Conservation (phyloP, 2,113 vertebrate species). For the Ascaphus truei region DNA sequence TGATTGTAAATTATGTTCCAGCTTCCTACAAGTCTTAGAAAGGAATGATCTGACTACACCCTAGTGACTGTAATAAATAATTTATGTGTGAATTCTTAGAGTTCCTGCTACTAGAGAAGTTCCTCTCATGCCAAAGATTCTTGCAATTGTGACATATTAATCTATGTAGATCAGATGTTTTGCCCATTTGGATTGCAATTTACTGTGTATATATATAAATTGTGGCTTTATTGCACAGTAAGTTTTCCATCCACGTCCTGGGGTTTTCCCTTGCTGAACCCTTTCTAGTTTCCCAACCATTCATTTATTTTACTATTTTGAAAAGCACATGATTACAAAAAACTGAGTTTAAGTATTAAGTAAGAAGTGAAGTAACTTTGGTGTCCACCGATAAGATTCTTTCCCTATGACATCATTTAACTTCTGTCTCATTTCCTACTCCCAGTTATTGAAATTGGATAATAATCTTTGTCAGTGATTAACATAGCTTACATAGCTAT, state of each 20-base stretch:
- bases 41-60: slow-evolving; percentile 19
- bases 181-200: not conserved
- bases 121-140: slow-evolving; percentile 14
- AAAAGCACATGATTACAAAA: not conserved
- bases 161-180: not conserved
- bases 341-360: not conserved
- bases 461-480: not conserved
- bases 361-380: not conserved
- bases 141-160: not conserved
- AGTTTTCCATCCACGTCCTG: too few relatives aligned
- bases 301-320: not conserved
- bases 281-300: too few relatives aligned
- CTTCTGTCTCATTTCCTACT: not conserved
- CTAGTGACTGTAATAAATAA: slow-evolving; percentile 8
- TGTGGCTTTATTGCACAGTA: too few relatives aligned
- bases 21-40: slow-evolving; percentile 3
- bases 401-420: not conserved
- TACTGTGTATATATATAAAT: not conserved
- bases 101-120: slow-evolving; percentile 4
- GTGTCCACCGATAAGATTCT: not conserved
- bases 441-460: slow-evolving; percentile 2
- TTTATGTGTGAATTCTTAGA: slow-evolving; percentile 21
- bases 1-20: too few relatives aligned
- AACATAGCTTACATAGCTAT: not conserved
- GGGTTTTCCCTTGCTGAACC: too few relatives aligned